Evolutionary conservation across 2,797 vertebrate species (phyloP).

Genomic region (Denticeps clupeoides): DNA sequence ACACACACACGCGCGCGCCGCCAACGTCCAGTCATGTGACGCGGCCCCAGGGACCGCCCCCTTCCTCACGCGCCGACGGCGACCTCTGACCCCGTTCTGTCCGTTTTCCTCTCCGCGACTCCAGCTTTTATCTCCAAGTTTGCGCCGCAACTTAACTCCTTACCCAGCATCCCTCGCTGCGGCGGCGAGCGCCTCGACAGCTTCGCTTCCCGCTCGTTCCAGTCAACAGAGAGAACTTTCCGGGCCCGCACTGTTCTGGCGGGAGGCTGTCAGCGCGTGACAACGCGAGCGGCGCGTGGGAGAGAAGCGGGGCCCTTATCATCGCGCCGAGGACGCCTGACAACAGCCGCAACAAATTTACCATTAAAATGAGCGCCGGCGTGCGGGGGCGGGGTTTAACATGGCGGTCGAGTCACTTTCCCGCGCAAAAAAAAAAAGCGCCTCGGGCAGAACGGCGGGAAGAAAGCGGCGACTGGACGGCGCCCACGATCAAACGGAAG

Average conservation of each 20-base stretch:
- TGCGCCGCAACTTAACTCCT: conserved; percentile 46
- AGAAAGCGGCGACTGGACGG: conserved; percentile 52
- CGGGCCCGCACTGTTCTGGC: conserved; percentile 61
- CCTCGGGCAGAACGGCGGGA: conserved; percentile 60
- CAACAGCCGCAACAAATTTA: conserved; percentile 60
- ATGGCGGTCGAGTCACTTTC: conserved; percentile 34
- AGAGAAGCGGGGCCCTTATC: conserved; percentile 59
- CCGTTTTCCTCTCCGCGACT: not conserved
- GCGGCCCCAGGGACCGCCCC: too few species aligned
- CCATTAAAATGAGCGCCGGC: conserved; percentile 67
- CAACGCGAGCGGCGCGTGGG: conserved; percentile 49
- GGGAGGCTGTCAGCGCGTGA: conserved; percentile 60
- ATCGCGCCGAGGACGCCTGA: conserved; percentile 59
- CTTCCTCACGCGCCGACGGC: not conserved
- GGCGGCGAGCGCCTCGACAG: conserved; percentile 44
- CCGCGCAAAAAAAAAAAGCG: conserved; percentile 54
- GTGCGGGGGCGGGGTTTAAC: conserved; percentile 39
- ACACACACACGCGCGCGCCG: conserved; percentile 59
- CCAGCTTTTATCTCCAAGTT: too few species aligned
- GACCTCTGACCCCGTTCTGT: conserved; percentile 1
- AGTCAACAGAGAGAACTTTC: conserved; percentile 71
- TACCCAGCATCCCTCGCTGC: conserved; percentile 48
- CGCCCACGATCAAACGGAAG: conserved; percentile 61
- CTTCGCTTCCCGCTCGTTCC: conserved; percentile 53
- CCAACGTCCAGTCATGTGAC: conserved; percentile 47